Evolutionary conservation across 2,797 vertebrate genomes (phyloP).

Genomic region (Manis crassicaudata): DNA sequence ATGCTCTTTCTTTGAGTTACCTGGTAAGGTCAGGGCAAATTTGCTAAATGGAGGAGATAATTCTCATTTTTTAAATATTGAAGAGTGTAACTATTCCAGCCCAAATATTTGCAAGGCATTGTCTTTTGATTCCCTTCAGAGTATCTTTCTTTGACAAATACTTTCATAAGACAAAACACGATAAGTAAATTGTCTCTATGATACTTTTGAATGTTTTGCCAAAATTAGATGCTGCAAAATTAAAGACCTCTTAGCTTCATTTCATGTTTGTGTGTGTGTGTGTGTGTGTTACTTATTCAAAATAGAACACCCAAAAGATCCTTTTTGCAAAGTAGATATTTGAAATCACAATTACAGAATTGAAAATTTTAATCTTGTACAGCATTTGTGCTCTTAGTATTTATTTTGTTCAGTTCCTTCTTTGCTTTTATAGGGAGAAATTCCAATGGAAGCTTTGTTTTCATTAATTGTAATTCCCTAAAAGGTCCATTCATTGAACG

Average conservation of each 20-base stretch:
- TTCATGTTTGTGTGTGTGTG: neutral
- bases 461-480: neutral
- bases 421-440: constrained; percentile 6
- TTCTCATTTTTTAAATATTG: constrained; percentile 23
- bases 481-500: neutral
- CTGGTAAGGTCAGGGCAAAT: neutral
- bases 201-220: constrained; percentile 27
- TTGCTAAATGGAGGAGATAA: constrained; percentile 5
- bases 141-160: constrained; percentile 6
- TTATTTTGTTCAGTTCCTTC: constrained; percentile 31
- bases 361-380: constrained; percentile 11
- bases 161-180: constrained; percentile 34
- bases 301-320: constrained; percentile 23
- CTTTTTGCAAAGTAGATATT: constrained; percentile 25
- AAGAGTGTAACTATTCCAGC: constrained; percentile 23
- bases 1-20: constrained; percentile 33
- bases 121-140: constrained; percentile 9
- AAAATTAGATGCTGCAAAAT: constrained; percentile 48
- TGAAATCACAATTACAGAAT: constrained; percentile 5
- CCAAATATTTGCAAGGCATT: constrained; percentile 46
- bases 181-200: constrained; percentile 20
- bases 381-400: neutral
- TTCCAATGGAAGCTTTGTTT: neutral
- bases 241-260: constrained; percentile 9
- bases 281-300: neutral